phyloP scores from a whole-genome alignment of 2,888 invertebrate species.

The Oithona nana region DNA sequence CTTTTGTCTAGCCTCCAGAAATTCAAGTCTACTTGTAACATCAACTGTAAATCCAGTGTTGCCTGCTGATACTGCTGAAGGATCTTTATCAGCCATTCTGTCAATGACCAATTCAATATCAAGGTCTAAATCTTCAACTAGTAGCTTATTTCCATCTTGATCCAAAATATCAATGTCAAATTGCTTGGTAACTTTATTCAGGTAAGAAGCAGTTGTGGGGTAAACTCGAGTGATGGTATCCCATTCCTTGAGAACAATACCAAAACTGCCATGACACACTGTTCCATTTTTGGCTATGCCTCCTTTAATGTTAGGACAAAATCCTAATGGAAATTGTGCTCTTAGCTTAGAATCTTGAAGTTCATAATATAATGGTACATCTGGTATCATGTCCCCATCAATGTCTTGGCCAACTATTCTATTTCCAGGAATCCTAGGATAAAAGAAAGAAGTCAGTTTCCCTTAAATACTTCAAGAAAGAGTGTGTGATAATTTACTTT shows the following conservation, averaged over 20 bases:
- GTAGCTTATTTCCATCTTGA: background rate
- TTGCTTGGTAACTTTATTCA: background rate
- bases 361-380: background rate
- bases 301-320: background rate
- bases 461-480: too few relatives aligned
- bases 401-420: background rate
- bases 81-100: background rate
- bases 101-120: background rate
- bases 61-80: background rate
- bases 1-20: background rate
- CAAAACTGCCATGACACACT: background rate
- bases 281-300: background rate
- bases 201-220: background rate
- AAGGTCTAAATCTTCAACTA: background rate
- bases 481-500: slow-evolving; percentile 2
- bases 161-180: background rate
- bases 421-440: background rate
- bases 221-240: background rate
- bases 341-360: background rate
- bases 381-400: background rate
- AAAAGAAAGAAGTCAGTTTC: background rate
- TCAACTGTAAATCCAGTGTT: background rate
- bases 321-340: background rate
- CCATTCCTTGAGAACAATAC: background rate
- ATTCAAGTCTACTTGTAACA: background rate